Percentiles rank a stretch among this genome's conserved stretches.
Evolutionary conservation across 2,113 vertebrate species (phyloP).

Genomic region (Psilopogon haemacephalus): DNA sequence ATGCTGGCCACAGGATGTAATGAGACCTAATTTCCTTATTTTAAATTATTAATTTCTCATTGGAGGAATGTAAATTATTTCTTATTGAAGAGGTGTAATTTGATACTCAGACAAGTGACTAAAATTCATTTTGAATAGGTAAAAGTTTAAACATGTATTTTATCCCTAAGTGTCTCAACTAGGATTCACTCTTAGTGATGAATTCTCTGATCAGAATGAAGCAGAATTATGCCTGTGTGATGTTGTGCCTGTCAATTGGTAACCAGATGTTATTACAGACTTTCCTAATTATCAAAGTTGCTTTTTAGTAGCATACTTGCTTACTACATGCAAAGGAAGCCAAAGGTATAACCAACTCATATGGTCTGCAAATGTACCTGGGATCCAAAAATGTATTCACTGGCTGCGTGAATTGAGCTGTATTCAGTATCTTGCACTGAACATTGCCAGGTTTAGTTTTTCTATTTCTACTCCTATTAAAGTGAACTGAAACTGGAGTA

Average conservation of each 20-base stretch:
- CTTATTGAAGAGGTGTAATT: neutral
- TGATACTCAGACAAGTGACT: neutral
- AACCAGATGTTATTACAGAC: conserved; percentile 2
- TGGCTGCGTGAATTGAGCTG: neutral
- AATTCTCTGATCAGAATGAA: neutral
- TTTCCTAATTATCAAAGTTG: neutral
- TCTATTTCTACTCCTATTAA: neutral
- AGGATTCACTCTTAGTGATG: neutral
- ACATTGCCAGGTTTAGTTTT: neutral
- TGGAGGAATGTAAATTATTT: neutral
- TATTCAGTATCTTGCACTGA: neutral
- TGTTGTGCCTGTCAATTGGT: neutral
- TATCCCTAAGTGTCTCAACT: neutral
- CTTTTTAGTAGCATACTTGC: neutral
- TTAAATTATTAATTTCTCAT: neutral
- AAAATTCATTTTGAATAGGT: neutral
- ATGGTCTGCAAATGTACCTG: neutral
- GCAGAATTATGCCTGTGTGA: neutral
- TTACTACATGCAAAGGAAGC: neutral
- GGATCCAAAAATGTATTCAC: neutral
- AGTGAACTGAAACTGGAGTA: neutral
- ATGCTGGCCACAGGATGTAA: neutral
- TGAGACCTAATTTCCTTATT: neutral
- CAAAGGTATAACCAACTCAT: neutral
- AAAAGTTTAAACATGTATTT: neutral